Percentiles rank a stretch among this genome's conserved stretches.
Evolutionary conservation across 2,888 invertebrate species (phyloP).

Genomic region (Ecliptopera silaceata): DNA sequence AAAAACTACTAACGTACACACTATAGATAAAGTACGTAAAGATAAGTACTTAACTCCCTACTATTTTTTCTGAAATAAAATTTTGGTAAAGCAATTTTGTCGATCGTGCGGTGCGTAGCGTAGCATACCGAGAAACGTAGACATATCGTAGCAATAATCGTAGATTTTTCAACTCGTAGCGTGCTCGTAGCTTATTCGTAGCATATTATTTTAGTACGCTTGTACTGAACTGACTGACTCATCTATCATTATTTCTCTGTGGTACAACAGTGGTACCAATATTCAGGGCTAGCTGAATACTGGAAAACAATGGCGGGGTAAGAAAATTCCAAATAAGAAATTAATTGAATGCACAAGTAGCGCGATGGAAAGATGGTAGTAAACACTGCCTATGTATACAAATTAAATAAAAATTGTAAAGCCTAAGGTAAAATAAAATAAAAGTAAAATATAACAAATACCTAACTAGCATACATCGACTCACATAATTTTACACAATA

Average conservation of each 20-base stretch:
- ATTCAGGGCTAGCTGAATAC: constrained; percentile 50
- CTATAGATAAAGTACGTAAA: no score
- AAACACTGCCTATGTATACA: no score
- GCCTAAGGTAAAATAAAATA: no score
- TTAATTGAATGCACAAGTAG: constrained; percentile 34
- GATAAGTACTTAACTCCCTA: no score
- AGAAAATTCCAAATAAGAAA: constrained; percentile 47
- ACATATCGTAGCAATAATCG: neutral
- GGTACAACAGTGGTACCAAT: constrained; percentile 35
- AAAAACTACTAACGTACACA: neutral
- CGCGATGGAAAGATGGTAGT: neutral
- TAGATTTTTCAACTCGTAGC: neutral
- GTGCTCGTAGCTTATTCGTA: constrained; percentile 1
- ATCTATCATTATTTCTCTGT: constrained; percentile 18
- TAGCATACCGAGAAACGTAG: neutral
- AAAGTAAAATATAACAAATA: no score
- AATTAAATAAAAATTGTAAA: no score
- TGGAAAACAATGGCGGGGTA: constrained; percentile 56
- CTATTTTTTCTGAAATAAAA: no score
- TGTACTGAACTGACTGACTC: constrained; percentile 21
- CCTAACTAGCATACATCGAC: neutral
- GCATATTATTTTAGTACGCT: neutral
- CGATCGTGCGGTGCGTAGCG: neutral
- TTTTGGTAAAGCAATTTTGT: no score
- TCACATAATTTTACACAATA: constrained; percentile 1